Base-by-base conservation (phyloP, 2,888 invertebrate species). In the Aricia artaxerxes region DNA sequence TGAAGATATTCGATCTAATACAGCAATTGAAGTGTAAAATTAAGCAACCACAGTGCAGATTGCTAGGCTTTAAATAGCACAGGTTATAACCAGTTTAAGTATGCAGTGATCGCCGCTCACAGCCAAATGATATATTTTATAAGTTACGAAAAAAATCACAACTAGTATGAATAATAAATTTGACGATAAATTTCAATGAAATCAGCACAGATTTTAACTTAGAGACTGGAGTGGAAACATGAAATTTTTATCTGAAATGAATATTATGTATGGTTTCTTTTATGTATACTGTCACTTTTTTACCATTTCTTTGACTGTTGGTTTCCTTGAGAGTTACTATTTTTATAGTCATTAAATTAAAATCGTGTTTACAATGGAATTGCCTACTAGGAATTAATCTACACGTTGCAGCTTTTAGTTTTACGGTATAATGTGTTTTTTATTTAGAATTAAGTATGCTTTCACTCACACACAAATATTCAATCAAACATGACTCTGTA, bases 1-100 rank as follows among this genome's bases (percentile, higher is more conserved):
- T 99, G 81, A 99, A 99, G 95, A 98, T 99, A 85, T 97, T 96
- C 88, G 98, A 99, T 94, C 95, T 99, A 83, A 97, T 99, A 87
- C 97, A 98, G 87, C 98, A 98, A 88, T 95, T 99, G 78, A 98
- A 98, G 94, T 97, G 96, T 90, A 97, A 97, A 95, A 96, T 97
- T 82, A 97, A 97, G 90, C 96, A 97, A 82, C 96, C 96, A 82
- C 96, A 97, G 87, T 96, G 96, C 86, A 94, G 93, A 90, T 83
- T 90, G 80, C 79, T 87, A 16, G 86, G 86, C 82, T 90, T 87
- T 84, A 89, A 90, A 83, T 89, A 91, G 87, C 61, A 57, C 57
- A 60, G 44, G 16, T 53, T 60, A 38, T 72, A 35, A 9, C 49
- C 77, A 16, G n/a, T 75, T 44, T n/a, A 61, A 44, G 24, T 16